Conservation (phyloP, 2,888 invertebrate genomes). For the Microctonus aethiopoides region DNA sequence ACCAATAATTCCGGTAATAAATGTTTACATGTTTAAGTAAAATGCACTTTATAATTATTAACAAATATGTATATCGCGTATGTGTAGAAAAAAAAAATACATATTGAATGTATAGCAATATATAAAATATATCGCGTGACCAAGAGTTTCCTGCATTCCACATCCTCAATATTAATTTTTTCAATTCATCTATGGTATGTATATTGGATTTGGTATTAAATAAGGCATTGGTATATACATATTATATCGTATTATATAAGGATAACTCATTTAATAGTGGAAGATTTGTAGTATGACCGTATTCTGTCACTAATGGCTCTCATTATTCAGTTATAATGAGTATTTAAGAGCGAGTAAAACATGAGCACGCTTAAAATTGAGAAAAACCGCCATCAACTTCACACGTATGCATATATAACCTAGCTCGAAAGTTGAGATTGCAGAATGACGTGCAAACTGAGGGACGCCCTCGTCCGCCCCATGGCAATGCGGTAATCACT, state of each 20-base stretch:
- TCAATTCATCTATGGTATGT: neutral
- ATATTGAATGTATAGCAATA: neutral
- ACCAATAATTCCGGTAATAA: constrained; percentile 2
- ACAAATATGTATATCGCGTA: no score
- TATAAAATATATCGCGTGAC: neutral
- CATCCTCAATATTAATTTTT: neutral
- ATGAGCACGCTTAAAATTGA: constrained; percentile 28
- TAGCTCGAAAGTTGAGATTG: constrained; percentile 61
- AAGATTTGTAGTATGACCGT: neutral
- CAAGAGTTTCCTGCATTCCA: neutral
- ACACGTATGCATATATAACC: constrained; percentile 54
- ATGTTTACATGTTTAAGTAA: neutral
- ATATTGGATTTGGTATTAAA: no score
- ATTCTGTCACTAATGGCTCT: constrained; percentile 3
- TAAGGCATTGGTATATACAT: no score
- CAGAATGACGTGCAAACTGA: constrained; percentile 67
- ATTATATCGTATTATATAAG: no score
- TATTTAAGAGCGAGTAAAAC: neutral
- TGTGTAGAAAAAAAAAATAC: neutral
- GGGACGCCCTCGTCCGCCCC: constrained; percentile 67
- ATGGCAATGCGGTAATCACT: constrained; percentile 67
- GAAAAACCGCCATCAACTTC: constrained; percentile 58
- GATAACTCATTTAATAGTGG: neutral
- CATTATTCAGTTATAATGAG: constrained; percentile 11
- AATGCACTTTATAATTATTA: no score